These are phyloP conservation scores for Thaleichthys pacificus DNA, from an alignment of 2,797 vertebrate species.

Conservation along the genomic window DNA sequence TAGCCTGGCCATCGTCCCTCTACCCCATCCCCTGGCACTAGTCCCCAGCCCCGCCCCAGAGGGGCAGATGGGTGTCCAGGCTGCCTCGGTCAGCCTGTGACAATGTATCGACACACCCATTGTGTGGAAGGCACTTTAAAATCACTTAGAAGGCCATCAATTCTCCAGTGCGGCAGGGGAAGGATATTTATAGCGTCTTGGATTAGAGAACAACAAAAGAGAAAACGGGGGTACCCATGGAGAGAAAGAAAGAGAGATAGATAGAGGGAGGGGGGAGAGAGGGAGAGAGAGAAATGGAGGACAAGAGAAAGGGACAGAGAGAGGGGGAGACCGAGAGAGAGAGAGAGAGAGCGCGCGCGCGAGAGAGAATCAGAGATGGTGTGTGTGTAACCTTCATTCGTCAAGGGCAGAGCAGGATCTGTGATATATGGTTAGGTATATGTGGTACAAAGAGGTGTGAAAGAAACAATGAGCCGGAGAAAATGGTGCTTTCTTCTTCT, in stretches of 20 bases:
- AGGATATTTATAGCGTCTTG: slow-evolving; percentile 26
- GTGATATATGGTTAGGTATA: too few relatives aligned
- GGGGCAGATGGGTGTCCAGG: slow-evolving; percentile 40
- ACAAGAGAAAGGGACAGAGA: background rate
- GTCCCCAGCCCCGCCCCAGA: slow-evolving; percentile 12
- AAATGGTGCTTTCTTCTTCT: background rate
- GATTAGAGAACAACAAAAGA: slow-evolving; percentile 17
- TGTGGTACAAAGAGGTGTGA: background rate
- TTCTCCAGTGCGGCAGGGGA: slow-evolving; percentile 12
- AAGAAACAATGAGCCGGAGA: background rate
- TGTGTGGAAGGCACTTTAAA: slow-evolving; percentile 52
- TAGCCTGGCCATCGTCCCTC: background rate
- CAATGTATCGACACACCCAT: slow-evolving; percentile 17
- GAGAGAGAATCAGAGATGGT: background rate
- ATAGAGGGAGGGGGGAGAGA: background rate
- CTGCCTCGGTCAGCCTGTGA: slow-evolving; percentile 24
- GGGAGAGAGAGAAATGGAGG: background rate
- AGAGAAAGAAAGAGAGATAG: background rate
- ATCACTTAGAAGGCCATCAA: slow-evolving; percentile 29
- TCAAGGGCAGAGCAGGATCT: background rate
- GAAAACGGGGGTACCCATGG: background rate
- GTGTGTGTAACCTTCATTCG: background rate
- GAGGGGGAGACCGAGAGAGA: background rate
- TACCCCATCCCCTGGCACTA: too few relatives aligned
- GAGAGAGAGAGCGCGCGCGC: background rate